Evolutionary conservation across 1,140 invertebrate genomes (phyloP).

Genomic region (Ips nitidus): DNA sequence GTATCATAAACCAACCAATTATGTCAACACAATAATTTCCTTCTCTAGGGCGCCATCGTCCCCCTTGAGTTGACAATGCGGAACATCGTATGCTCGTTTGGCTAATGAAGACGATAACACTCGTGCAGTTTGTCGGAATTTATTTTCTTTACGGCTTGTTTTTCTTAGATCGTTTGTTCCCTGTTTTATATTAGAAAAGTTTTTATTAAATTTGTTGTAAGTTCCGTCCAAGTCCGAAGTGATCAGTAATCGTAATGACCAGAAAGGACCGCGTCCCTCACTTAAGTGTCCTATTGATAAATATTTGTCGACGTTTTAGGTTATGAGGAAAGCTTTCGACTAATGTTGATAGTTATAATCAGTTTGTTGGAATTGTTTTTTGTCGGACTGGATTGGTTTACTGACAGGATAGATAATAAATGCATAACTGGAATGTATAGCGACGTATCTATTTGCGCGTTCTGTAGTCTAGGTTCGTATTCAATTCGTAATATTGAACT

Average conservation of each 20-base stretch:
- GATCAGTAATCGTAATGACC: slow-evolving; percentile 32
- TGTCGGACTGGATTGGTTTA: background rate
- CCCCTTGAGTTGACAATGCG: background rate
- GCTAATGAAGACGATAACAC: slow-evolving; percentile 32
- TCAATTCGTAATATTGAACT: slow-evolving; percentile 37
- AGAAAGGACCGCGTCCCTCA: slow-evolving; percentile 7
- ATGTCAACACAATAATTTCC: background rate
- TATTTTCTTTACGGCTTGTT: slow-evolving; percentile 30
- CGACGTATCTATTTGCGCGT: slow-evolving; percentile 25
- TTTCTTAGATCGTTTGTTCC: slow-evolving; percentile 13
- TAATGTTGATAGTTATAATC: background rate
- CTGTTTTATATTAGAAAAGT: slow-evolving; percentile 35
- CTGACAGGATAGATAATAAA: background rate
- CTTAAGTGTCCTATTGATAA: slow-evolving; percentile 31
- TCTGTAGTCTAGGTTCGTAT: slow-evolving; percentile 22
- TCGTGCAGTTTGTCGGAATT: slow-evolving; percentile 25
- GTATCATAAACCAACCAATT: background rate
- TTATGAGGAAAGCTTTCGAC: background rate
- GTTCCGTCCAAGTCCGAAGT: slow-evolving; percentile 19
- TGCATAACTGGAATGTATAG: background rate
- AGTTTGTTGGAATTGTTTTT: background rate
- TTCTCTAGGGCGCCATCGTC: background rate
- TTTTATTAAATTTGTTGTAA: slow-evolving; percentile 34
- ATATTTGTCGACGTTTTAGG: slow-evolving; percentile 8
- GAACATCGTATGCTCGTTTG: slow-evolving; percentile 26